Evolutionary conservation across 2,797 vertebrate species (phyloP).

Genomic region (Epinephelus awoara): DNA sequence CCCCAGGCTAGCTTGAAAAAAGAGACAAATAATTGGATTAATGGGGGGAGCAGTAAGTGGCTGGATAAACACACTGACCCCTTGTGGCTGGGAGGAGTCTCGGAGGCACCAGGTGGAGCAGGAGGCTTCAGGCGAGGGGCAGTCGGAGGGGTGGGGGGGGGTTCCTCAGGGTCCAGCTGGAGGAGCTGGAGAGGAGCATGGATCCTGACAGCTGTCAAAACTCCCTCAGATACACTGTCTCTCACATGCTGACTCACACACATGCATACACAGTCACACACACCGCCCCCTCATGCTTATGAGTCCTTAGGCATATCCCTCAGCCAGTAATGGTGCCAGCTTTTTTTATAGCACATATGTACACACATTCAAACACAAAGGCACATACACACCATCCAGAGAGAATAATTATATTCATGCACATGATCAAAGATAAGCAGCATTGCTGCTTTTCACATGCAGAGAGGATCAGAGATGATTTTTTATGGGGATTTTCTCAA

Average conservation of each 20-base stretch:
- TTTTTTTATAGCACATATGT: slow-evolving; percentile 46
- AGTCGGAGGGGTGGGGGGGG: neutral
- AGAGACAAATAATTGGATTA: slow-evolving; percentile 80
- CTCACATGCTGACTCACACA: slow-evolving; percentile 34
- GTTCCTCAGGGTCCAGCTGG: slow-evolving; percentile 31
- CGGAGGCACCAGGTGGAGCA: slow-evolving; percentile 21
- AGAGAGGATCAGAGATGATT: slow-evolving; percentile 32
- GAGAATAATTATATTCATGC: slow-evolving; percentile 66
- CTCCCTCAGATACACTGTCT: slow-evolving; percentile 47
- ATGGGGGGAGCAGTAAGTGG: slow-evolving; percentile 51
- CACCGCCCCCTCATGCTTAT: slow-evolving; percentile 31
- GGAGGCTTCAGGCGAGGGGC: slow-evolving; percentile 10
- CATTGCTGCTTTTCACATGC: slow-evolving; percentile 31
- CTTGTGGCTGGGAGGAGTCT: slow-evolving; percentile 69
- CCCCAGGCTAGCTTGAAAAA: slow-evolving; percentile 62
- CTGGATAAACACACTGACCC: slow-evolving; percentile 74
- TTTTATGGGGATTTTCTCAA: slow-evolving; percentile 26
- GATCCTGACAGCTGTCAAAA: slow-evolving; percentile 81
- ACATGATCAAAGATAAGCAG: slow-evolving; percentile 52
- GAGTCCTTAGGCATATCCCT: slow-evolving; percentile 26
- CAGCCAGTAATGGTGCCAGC: slow-evolving; percentile 24
- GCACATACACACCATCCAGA: slow-evolving; percentile 36
- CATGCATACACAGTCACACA: slow-evolving; percentile 25
- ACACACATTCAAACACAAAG: slow-evolving; percentile 15
- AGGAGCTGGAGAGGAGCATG: slow-evolving; percentile 57